These are phyloP conservation scores for Epirrhoe alternata DNA, from an alignment of 2,888 invertebrate genomes.

Conservation along the genomic window DNA sequence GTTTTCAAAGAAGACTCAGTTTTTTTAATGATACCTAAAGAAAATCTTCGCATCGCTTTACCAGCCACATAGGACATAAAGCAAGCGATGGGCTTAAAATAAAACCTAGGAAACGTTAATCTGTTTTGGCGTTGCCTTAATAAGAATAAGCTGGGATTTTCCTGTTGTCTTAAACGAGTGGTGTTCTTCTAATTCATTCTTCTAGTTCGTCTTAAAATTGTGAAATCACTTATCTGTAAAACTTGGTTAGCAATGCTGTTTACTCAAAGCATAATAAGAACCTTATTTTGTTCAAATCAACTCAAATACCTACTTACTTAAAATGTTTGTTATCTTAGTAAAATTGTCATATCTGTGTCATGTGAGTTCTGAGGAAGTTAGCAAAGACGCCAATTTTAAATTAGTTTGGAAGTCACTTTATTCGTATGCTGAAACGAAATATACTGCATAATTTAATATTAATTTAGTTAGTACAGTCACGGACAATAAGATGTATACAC, in stretches of 20 bases:
- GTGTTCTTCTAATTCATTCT: slow-evolving; percentile 4
- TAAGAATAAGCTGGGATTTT: slow-evolving; percentile 22
- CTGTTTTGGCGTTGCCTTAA: slow-evolving; percentile 26
- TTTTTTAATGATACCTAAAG: background rate
- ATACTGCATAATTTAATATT: too few relatives aligned
- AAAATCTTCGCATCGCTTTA: background rate
- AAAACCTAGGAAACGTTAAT: slow-evolving; percentile 24
- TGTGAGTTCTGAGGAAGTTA: too few relatives aligned
- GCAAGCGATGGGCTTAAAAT: slow-evolving; percentile 8
- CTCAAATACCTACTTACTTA: too few relatives aligned
- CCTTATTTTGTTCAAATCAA: too few relatives aligned
- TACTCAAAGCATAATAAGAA: background rate
- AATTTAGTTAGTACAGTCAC: too few relatives aligned
- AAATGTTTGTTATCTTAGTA: too few relatives aligned
- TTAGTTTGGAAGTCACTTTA: too few relatives aligned
- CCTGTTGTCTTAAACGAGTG: slow-evolving; percentile 21
- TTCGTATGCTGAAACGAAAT: too few relatives aligned
- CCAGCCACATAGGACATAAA: background rate
- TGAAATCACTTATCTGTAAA: background rate
- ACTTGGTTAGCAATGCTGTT: background rate
- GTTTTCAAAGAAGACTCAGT: too few relatives aligned
- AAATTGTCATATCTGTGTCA: too few relatives aligned
- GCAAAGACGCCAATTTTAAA: too few relatives aligned
- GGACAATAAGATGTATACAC: too few relatives aligned
- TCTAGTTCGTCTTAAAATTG: background rate